phyloP scores from a whole-genome alignment of 2,888 invertebrate species.

The Poecilobothrus nobilitatus region DNA sequence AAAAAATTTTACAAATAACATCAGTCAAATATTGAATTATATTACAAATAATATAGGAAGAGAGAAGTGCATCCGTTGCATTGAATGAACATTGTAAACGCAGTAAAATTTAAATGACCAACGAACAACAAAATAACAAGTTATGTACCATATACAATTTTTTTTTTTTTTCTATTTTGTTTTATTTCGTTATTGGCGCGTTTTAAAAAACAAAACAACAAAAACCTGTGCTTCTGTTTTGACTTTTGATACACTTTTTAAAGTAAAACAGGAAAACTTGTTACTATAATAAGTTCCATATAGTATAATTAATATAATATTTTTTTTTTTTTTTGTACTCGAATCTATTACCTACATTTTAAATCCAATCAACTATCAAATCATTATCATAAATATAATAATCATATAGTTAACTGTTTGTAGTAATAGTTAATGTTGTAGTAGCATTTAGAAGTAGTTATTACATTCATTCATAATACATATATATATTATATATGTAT shows the following conservation, averaged over 20 bases:
- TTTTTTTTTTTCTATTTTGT: neutral
- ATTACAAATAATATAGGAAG: neutral
- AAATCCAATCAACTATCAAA: neutral
- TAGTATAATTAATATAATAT: neutral
- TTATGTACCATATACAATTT: too few species aligned
- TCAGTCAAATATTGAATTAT: too few species aligned
- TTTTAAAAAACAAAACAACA: neutral
- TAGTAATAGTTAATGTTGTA: too few species aligned
- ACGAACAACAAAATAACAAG: neutral
- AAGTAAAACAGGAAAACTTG: slow-evolving; percentile 6
- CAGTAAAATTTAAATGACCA: neutral
- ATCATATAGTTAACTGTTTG: too few species aligned
- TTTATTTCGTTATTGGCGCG: neutral
- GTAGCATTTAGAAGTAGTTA: too few species aligned
- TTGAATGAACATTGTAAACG: neutral
- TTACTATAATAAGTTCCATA: neutral
- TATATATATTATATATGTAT: too few species aligned
- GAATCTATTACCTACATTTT: neutral
- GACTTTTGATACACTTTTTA: neutral
- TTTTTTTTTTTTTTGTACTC: too few species aligned
- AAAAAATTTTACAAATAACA: too few species aligned
- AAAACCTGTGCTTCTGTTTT: too few species aligned
- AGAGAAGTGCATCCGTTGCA: neutral
- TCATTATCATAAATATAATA: neutral
- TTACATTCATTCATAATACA: too few species aligned